Percentiles rank a stretch among this genome's conserved stretches.
phyloP scores from a whole-genome alignment of 1,140 invertebrate species.

The Papilio helenus region DNA sequence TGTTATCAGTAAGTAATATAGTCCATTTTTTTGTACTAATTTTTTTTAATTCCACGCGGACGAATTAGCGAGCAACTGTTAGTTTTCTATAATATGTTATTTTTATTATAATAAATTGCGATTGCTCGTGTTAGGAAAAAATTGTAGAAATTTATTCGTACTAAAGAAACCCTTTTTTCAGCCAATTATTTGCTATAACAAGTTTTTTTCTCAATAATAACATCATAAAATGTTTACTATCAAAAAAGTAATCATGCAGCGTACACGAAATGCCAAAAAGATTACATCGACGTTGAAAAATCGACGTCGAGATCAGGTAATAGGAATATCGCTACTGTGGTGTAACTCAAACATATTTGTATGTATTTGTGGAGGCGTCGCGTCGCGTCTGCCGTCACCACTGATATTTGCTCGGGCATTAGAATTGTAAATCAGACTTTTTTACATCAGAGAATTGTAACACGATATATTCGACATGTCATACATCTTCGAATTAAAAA shows the following conservation, averaged over 20 bases:
- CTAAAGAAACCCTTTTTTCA: neutral
- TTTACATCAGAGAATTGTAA: slow-evolving; percentile 1
- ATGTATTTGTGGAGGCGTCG: neutral
- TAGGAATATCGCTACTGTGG: neutral
- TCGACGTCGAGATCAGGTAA: slow-evolving; percentile 1
- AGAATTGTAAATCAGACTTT: slow-evolving; percentile 21
- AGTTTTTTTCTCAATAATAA: slow-evolving; percentile 21
- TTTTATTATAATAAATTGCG: too few species aligned
- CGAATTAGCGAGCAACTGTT: too few species aligned
- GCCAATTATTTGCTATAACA: neutral
- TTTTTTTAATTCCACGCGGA: too few species aligned
- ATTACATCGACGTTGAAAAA: slow-evolving; percentile 21
- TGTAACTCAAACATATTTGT: slow-evolving; percentile 17
- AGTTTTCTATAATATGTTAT: too few species aligned
- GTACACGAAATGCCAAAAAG: slow-evolving; percentile 14
- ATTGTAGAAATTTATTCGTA: neutral
- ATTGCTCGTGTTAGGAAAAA: neutral
- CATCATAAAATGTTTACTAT: slow-evolving; percentile 12
- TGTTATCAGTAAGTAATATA: too few species aligned
- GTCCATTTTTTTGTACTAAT: too few species aligned
- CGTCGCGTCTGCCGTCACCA: neutral
- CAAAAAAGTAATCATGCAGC: slow-evolving; percentile 5
- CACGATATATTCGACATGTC: neutral
- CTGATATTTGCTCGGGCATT: neutral
- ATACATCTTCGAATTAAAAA: neutral